Base-by-base conservation (phyloP, 1,140 invertebrate genomes). In the Linepithema humile region DNA sequence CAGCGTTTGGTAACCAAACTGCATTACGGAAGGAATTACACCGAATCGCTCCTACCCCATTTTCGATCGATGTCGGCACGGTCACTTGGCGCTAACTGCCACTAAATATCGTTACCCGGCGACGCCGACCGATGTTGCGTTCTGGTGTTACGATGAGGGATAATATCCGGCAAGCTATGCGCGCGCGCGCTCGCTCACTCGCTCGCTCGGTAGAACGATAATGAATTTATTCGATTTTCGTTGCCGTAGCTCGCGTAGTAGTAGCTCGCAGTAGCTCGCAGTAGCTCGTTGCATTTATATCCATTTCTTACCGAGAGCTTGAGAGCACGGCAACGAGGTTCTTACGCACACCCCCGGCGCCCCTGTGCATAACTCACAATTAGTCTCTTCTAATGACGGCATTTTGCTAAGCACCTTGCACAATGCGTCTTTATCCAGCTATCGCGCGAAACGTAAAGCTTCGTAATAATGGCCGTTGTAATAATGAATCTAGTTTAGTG, bases 351-450 rank as follows among this genome's bases (percentile, higher is more conserved):
- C 40, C 26, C 69, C 48, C 53, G 82, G 77, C 59, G 64, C 82
- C 53, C 88, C 77, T 67, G 85, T 85, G 55, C 69, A 86, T 90
- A 90, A 90, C 85, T 89, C 88, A 87, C 86, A 87, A 90, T 89
- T 90, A 89, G 88, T 80, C 85, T 85, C 73, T 85, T 89, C 85
- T 90, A 89, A 90, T 70, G 88, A 87, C 77, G 77, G 78, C 75
- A 80, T 77, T 75, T 80, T 72, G 50, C 83, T 59, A 64, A 77
- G 82, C 75, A 55, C 12, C 75, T 20, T 26, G 64, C 75, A 80
- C 48, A 80, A 80, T 80, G 64, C 64, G 75, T 80, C 75, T 70
- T 70, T 80, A 80, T 80, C 62, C 75, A 69, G 48, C 48, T 69
- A 80, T 80, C 75, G 75, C 75, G 64, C 75, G 75, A 69, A 78